phyloP scores from a whole-genome alignment of 2,888 invertebrate genomes.

The Petrolisthes manimaculis region DNA sequence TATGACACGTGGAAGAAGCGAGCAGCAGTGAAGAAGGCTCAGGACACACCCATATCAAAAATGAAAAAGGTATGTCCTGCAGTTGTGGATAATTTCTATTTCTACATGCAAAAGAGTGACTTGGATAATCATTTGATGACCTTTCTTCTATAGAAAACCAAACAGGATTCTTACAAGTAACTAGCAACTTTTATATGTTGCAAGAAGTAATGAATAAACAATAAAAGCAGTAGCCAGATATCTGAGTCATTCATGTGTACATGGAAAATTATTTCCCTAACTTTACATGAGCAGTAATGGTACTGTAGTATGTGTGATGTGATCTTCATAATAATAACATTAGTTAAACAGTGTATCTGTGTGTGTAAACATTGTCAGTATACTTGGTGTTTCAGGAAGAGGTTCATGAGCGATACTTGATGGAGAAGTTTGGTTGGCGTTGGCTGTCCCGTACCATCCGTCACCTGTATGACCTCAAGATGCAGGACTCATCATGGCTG shows the following conservation, averaged over 20 bases:
- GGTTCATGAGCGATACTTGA: constrained; percentile 75
- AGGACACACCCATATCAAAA: constrained; percentile 66
- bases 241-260: no score
- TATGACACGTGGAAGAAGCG: constrained; percentile 81
- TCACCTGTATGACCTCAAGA: constrained; percentile 60
- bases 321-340: no score
- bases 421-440: constrained; percentile 81
- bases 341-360: no score
- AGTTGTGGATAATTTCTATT: neutral
- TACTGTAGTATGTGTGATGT: no score
- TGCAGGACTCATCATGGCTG: constrained; percentile 82
- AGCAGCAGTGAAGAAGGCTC: constrained; percentile 52
- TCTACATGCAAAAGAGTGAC: neutral
- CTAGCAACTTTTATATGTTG: no score
- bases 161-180: no score
- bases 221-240: no score
- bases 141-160: no score
- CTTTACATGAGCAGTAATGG: no score
- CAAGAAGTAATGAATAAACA: no score
- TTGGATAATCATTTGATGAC: neutral
- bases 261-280: no score
- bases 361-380: no score
- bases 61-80: constrained; percentile 66
- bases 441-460: constrained; percentile 74
- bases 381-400: constrained; percentile 67